phyloP scores from a whole-genome alignment of 2,888 invertebrate species.

The Plemyria rubiginata region DNA sequence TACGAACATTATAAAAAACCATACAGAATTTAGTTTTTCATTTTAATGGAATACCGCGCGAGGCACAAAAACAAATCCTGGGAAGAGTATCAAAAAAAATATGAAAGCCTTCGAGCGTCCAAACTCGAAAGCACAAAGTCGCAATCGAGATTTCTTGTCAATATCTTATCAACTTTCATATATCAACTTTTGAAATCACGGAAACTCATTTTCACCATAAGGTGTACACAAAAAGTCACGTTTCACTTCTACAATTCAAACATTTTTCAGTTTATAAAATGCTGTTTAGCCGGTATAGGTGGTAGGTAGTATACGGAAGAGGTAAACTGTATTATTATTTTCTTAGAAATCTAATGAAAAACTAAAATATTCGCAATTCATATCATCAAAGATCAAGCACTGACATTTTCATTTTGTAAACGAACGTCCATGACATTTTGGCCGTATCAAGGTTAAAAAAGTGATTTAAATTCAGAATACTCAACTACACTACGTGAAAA shows the following conservation, averaged over 20 bases:
- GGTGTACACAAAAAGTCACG: constrained; percentile 1
- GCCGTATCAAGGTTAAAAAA: constrained; percentile 35
- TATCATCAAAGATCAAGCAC: constrained; percentile 8
- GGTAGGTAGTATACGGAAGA: background rate
- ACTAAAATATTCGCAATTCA: background rate
- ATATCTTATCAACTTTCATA: too few relatives aligned
- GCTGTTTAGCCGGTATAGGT: too few relatives aligned
- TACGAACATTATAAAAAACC: too few relatives aligned
- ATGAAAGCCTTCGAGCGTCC: background rate
- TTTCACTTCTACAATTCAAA: background rate
- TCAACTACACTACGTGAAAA: constrained; percentile 27
- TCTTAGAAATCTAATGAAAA: background rate
- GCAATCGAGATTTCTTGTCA: background rate
- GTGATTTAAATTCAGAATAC: constrained; percentile 37
- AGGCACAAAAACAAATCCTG: too few relatives aligned
- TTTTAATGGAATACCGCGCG: too few relatives aligned
- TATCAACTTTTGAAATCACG: background rate
- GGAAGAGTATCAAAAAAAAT: too few relatives aligned
- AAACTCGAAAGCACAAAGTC: background rate
- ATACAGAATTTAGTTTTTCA: too few relatives aligned
- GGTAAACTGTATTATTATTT: background rate
- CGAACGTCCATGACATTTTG: constrained; percentile 44
- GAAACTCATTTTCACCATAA: background rate
- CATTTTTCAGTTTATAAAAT: too few relatives aligned
- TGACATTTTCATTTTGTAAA: constrained; percentile 39